These are phyloP conservation scores for Drosophila guanche DNA, from an alignment of 1,140 invertebrate genomes.

Conservation along the genomic window DNA sequence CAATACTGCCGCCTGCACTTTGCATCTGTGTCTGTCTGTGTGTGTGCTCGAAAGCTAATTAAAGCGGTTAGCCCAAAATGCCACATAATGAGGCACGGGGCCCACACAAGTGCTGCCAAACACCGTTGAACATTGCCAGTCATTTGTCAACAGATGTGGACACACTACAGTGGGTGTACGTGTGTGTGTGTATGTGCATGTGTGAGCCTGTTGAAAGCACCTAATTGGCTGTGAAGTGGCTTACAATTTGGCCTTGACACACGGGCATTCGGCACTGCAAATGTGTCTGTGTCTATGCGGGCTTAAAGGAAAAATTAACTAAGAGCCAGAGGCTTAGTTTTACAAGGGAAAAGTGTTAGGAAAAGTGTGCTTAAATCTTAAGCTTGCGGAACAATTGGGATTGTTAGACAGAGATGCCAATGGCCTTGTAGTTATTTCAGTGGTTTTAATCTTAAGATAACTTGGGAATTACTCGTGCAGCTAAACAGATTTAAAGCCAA, in stretches of 20 bases:
- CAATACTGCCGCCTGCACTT: constrained; percentile 45
- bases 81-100: constrained; percentile 72
- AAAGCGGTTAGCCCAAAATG: constrained; percentile 78
- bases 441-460: too few relatives aligned
- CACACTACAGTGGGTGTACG: constrained; percentile 14
- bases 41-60: constrained; percentile 62
- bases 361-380: too few relatives aligned
- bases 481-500: too few relatives aligned
- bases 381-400: too few relatives aligned
- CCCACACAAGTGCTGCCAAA: constrained; percentile 76
- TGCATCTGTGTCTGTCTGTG: constrained; percentile 21
- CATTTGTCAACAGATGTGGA: constrained; percentile 70
- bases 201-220: constrained; percentile 69
- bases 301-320: constrained; percentile 50
- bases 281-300: constrained; percentile 9
- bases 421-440: too few relatives aligned
- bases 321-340: neutral
- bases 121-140: constrained; percentile 77
- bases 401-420: too few relatives aligned
- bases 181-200: constrained; percentile 12
- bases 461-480: too few relatives aligned
- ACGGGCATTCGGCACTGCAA: too few relatives aligned
- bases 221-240: constrained; percentile 75
- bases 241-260: constrained; percentile 56
- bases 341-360: too few relatives aligned